Evolutionary conservation across 2,888 invertebrate species (phyloP), one percentile per base, ranked within the genome.

Genomic region (Scaeva pyrastri): DNA sequence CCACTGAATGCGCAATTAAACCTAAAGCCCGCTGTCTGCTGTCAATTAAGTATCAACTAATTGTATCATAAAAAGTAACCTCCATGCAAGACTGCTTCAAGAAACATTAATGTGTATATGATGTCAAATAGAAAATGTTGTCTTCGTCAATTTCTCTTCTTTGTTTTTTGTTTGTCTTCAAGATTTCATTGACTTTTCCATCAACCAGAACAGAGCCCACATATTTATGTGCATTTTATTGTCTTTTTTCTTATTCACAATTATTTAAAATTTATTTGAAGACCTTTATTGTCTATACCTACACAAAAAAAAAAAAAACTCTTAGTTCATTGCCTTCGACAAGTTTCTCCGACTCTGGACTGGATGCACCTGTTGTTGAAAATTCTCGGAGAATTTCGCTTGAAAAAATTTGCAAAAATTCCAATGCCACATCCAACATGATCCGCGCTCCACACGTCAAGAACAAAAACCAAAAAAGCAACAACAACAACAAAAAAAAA

Each of bases 361-460:
- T 0, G 4, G 41, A 60, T 60, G 41, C 60, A 60, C 60, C 60
- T 60, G 60, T 60, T 60, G 60, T 36, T 12, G 14, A 60, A 39
- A 39, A 6, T 60, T 60, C 39, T 21, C 60, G 21, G 41, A 60
- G 39, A 60, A 41, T 60, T 41, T 41, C 41, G 19, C 21, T 60
- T 41, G 39, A 60, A 31, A 55, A 60, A 60, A 60, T 39, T 39
- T 60, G 60, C 60, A 60, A 41, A 60, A 41, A 60, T 60, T 60
- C 60, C 60, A 39, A 14, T 60, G 60, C 60, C 41, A 41, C 19
- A 8, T 56, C 56, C 56, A 58, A 45, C 64, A 26, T 64, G 64
- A 64, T 64, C 45, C 64, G 64, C 64, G 45, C 21, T 26, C 43
- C 26, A 45, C 43, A 45, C 64, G 45, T 26, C 45, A 26, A 23